These are phyloP conservation scores for Pararge aegeria DNA, from an alignment of 1,140 invertebrate species.

Conservation along the genomic window DNA sequence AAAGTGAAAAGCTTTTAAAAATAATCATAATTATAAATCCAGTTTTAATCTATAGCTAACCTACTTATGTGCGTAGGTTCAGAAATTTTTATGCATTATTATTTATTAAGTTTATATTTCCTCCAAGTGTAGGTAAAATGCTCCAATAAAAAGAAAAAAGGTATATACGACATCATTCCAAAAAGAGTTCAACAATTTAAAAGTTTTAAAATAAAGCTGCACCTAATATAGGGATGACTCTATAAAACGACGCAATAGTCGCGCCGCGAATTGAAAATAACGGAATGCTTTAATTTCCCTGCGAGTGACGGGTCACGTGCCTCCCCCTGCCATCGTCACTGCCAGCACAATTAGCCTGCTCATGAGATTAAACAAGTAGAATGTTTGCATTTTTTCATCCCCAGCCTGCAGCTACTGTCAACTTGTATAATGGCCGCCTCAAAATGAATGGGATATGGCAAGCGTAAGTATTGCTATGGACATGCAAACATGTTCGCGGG, in stretches of 20 bases:
- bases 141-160: too few relatives aligned
- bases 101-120: too few relatives aligned
- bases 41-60: too few relatives aligned
- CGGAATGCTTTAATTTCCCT: conserved; percentile 78
- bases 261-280: conserved; percentile 67
- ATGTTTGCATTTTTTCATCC: conserved; percentile 53
- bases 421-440: conserved; percentile 35
- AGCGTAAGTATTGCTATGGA: conserved; percentile 30
- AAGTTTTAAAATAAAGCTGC: too few relatives aligned
- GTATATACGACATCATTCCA: too few relatives aligned
- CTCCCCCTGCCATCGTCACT: conserved; percentile 69
- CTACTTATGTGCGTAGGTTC: too few relatives aligned
- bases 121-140: too few relatives aligned
- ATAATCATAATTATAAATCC: too few relatives aligned
- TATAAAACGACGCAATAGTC: conserved; percentile 15
- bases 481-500: not conserved
- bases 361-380: conserved; percentile 74
- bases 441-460: conserved; percentile 44
- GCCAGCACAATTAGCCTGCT: conserved; percentile 73
- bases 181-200: too few relatives aligned
- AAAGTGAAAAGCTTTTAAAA: too few relatives aligned
- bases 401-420: conserved; percentile 40
- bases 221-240: not conserved
- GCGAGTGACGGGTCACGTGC: conserved; percentile 77
- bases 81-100: too few relatives aligned